Base-by-base conservation (phyloP, 2,113 vertebrate genomes). In the Diglossa brunneiventris region DNA sequence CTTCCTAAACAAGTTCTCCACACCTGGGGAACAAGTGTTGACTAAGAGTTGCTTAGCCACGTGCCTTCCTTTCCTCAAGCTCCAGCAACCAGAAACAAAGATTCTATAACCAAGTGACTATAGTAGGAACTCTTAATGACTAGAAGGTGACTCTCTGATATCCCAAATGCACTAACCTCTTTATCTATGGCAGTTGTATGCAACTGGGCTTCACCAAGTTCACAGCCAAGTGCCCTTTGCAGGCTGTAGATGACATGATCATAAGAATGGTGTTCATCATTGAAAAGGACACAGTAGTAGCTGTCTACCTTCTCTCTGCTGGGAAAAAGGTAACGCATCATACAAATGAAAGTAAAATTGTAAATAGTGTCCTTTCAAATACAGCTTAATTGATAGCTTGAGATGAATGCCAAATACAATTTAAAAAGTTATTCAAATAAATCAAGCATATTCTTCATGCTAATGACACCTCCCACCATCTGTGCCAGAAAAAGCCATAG, bases 261-360 rank as follows among this genome's bases (percentile, higher is more conserved):
- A 2, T 99, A 99, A 8, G 99, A 99, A 97, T 99, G 99, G 97
- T 99, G 99, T n/a, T 99, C 99, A 82, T 99, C 99, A 82, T 99
- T 99, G 98, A 99, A 99, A 93, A 99, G 98, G 50, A 99, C 98
- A 96, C 99, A 99, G 95, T 98, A 99, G 94, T 99, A 99, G 37
- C 97, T 97, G 90, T 98, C 98, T 58, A 97, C 97, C 96, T 99
- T 99, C 94, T 98, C 97, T 76, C 97, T 97, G 37, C 96, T 97
- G 78, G 42, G 67, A 84, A 94, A 69, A 95, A 94, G 35, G 10
- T 49, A 75, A 79, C 11, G 87, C 21, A 67, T 13, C 50, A 92
- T 27, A 91, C 33, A 80, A 89, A 78, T 44, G 61, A 77, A 94
- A 27, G n/a, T 44, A 84, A 87, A 94, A 44, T 6, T 46, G 11